Conservation (phyloP, 2,888 invertebrate species). For the Steinernema scapterisci region DNA sequence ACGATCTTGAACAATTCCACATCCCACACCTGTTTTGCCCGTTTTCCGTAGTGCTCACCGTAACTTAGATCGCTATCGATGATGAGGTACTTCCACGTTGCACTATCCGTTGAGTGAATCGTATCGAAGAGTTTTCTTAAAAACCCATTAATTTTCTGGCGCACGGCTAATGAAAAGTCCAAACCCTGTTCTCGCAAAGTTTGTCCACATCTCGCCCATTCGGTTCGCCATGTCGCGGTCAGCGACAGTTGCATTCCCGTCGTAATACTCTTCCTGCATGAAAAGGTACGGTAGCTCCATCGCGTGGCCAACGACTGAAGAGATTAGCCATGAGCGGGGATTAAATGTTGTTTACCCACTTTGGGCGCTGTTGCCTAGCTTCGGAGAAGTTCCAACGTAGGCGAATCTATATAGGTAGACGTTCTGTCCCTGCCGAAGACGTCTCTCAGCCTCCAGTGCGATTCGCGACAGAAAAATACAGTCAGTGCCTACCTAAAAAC, state of each 20-base stretch:
- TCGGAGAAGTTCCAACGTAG: neutral
- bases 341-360: neutral
- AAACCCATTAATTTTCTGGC: neutral
- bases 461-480: neutral
- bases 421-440: neutral
- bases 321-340: neutral
- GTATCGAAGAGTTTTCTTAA: neutral
- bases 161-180: neutral
- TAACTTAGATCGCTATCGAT: conserved; percentile 16
- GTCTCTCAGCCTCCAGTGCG: neutral
- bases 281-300: conserved; percentile 15
- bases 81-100: conserved; percentile 7
- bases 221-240: neutral
- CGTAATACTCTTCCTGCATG: neutral
- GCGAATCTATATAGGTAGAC: conserved; percentile 1
- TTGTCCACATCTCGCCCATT: conserved; percentile 2
- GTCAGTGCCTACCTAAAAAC: conserved; percentile 1
- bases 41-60: conserved; percentile 27
- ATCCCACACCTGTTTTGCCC: conserved; percentile 9
- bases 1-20: neutral
- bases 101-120: neutral
- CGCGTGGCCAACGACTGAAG: neutral
- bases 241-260: neutral
- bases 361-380: neutral
- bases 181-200: neutral